phyloP scores from a whole-genome alignment of 2,113 vertebrate genomes.

The Eudyptes chrysolophus region DNA sequence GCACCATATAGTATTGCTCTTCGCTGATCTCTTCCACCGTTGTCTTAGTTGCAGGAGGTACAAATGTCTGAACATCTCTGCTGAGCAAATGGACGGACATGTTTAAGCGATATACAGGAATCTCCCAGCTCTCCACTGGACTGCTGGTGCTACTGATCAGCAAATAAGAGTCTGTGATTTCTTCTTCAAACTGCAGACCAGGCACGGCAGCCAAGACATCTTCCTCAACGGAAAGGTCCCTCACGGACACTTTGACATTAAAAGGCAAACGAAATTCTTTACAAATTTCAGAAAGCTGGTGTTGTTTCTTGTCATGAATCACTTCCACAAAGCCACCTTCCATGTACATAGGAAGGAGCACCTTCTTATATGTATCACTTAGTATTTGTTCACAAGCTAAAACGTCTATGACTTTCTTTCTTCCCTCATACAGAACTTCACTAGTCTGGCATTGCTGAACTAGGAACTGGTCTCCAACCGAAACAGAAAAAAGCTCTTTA shows the following conservation, averaged over 20 bases:
- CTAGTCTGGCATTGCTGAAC: constrained; percentile 68
- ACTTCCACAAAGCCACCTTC: constrained; percentile 86
- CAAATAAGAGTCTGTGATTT: constrained; percentile 83
- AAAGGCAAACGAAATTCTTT: constrained; percentile 79
- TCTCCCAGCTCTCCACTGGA: constrained; percentile 77
- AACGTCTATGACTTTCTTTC: constrained; percentile 52
- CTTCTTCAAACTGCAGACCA: constrained; percentile 81
- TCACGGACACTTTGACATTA: constrained; percentile 84
- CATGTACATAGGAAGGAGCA: constrained; percentile 80
- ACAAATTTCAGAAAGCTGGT: constrained; percentile 78
- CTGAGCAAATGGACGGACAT: constrained; percentile 73
- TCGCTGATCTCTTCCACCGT: constrained; percentile 80
- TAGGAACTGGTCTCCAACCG: constrained; percentile 82
- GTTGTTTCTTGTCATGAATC: constrained; percentile 82
- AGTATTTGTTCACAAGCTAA: constrained; percentile 80
- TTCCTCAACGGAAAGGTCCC: constrained; percentile 79
- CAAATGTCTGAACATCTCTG: neutral
- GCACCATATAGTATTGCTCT: constrained; percentile 81
- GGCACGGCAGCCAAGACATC: constrained; percentile 79
- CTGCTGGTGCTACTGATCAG: constrained; percentile 73
- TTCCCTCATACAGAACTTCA: constrained; percentile 66
- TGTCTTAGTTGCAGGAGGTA: constrained; percentile 18
- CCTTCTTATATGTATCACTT: constrained; percentile 58
- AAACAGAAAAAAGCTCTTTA: constrained; percentile 75
- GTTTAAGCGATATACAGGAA: constrained; percentile 74